phyloP scores from a whole-genome alignment of 1,140 invertebrate species.

The Thalassaphorura encarpata region DNA sequence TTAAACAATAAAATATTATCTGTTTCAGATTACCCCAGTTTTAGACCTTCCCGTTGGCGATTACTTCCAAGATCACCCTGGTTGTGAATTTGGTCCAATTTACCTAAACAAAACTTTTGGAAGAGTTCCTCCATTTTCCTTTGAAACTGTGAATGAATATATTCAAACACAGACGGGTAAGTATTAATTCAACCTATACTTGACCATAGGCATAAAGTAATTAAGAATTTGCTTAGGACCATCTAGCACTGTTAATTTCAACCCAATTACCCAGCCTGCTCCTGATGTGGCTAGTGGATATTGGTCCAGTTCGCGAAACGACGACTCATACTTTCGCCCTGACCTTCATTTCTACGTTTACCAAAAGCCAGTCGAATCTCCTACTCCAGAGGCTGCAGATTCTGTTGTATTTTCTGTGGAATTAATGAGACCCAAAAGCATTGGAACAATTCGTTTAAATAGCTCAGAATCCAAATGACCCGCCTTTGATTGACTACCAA shows the following conservation, averaged over 20 bases:
- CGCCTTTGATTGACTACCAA: background rate
- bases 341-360: background rate
- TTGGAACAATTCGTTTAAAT: background rate
- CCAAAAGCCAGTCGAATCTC: background rate
- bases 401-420: background rate
- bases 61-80: constrained; percentile 1
- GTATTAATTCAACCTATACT: no score
- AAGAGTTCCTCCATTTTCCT: background rate
- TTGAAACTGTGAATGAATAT: background rate
- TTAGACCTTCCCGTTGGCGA: constrained; percentile 2
- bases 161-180: background rate
- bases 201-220: no score
- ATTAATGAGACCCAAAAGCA: background rate
- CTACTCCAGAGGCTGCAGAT: background rate
- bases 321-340: background rate
- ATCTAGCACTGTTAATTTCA: no score
- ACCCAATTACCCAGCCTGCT: no score
- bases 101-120: background rate
- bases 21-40: background rate
- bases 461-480: background rate
- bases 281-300: constrained; percentile 1
- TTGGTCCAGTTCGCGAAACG: background rate
- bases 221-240: no score
- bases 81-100: background rate
- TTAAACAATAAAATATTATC: no score